Evolutionary conservation across 2,797 vertebrate species (phyloP).

Genomic region (Anguilla marmorata): DNA sequence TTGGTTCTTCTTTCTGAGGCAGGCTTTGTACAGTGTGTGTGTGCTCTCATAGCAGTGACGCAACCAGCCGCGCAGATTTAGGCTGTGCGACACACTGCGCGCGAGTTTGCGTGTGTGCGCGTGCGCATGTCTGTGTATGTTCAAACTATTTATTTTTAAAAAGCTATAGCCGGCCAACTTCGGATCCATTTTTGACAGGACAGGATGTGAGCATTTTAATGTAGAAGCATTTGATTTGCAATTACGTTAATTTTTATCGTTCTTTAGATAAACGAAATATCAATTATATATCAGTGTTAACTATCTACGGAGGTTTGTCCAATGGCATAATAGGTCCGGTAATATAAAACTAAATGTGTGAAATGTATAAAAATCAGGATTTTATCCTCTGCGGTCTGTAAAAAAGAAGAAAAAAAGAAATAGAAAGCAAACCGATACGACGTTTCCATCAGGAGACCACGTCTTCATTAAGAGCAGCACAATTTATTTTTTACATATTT

Average conservation of each 20-base stretch:
- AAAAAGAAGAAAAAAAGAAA: background rate
- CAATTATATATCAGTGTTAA: slow-evolving; percentile 21
- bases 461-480: background rate
- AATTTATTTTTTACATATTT: slow-evolving; percentile 18
- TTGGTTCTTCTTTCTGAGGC: background rate
- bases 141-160: slow-evolving; percentile 13
- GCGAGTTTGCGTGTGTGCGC: background rate
- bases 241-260: background rate
- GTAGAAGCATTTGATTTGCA: slow-evolving; percentile 3
- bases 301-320: background rate
- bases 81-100: background rate
- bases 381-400: background rate
- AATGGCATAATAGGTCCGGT: background rate
- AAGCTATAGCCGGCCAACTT: background rate
- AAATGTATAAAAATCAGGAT: background rate
- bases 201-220: background rate
- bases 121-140: background rate
- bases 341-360: slow-evolving; percentile 4
- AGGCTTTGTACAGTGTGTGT: slow-evolving; percentile 5
- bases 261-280: background rate
- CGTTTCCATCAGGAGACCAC: background rate
- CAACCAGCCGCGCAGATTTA: background rate
- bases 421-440: background rate
- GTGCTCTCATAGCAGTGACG: background rate
- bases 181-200: background rate